Base-by-base conservation (phyloP, 2,888 invertebrate species). In the Metacarcinus magister region DNA sequence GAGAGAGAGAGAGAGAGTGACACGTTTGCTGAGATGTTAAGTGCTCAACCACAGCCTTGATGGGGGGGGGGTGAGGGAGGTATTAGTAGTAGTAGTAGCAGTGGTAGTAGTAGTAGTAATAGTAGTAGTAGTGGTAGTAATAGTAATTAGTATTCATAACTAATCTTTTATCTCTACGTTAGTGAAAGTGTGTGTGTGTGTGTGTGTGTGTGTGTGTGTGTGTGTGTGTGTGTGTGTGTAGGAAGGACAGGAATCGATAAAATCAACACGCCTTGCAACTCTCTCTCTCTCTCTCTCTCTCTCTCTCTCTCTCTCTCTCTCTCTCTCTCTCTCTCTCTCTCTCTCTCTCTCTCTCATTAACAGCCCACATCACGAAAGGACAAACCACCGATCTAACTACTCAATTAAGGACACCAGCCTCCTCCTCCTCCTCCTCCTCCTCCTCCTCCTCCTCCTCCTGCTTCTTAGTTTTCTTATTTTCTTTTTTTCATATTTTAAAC, bases 241-340 rank as follows among this genome's bases (percentile, higher is more conserved):
- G 2, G 67, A n/a, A n/a, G 23, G n/a, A 67, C n/a, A 67, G n/a
- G 16, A n/a, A 67, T 67, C 67, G 19, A 67, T 67, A 67, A 67
- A 67, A 67, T 67, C 67, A 67, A 67, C 67, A 67, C n/a, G 67
- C 23, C 67, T 67, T 67, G 67, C 67, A 67, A 67, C 67, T 67
- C 67, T 67, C 67, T 67, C 67, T 67, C 67, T 67, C 54, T 54
- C 54, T 54, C 54, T 54, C 54, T 54, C 67, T 67, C 67, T 67
- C 67, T 67, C 67, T 67, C 67, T 67, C 67, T 67, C 67, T 67
- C 67, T 67, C 67, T 67, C 67, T 54, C 54, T 54, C 54, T 54
- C 54, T 54, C 54, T 54, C 54, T 54, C 54, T 54, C 54, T 54
- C 54, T 54, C 54, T 54, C 54, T 54, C 54, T 54, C 54, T 54